Percentiles rank a stretch among this genome's conserved stretches.
phyloP scores from a whole-genome alignment of 1,140 invertebrate species.

The Zaprionus davidi region DNA sequence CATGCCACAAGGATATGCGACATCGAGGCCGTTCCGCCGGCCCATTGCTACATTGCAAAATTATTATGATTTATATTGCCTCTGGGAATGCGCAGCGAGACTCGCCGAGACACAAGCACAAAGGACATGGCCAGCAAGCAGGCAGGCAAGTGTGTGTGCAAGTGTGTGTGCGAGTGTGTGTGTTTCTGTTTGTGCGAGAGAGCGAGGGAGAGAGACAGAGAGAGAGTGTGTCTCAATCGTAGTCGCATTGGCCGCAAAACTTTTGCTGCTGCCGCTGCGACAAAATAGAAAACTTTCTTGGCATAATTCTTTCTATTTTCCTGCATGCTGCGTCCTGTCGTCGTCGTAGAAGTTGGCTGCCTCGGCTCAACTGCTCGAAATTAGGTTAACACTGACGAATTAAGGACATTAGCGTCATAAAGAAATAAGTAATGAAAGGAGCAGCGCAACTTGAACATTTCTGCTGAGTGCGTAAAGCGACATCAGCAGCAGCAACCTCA shows the following conservation, averaged over 20 bases:
- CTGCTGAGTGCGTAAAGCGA: slow-evolving; percentile 68
- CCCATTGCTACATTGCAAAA: slow-evolving; percentile 82
- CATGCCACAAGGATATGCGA: slow-evolving; percentile 80
- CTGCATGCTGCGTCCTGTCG: slow-evolving; percentile 57
- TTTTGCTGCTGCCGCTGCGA: slow-evolving; percentile 74
- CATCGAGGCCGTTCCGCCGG: slow-evolving; percentile 55
- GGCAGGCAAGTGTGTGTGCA: slow-evolving; percentile 3
- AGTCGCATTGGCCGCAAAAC: slow-evolving; percentile 78
- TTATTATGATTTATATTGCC: slow-evolving; percentile 82
- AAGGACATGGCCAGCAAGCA: slow-evolving; percentile 70
- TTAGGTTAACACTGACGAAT: slow-evolving; percentile 83
- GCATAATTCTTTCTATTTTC: slow-evolving; percentile 82
- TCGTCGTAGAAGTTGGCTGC: slow-evolving; percentile 50
- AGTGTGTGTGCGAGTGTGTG: not conserved
- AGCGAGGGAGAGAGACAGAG: not conserved
- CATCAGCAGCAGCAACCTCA: slow-evolving; percentile 42
- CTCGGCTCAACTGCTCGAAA: slow-evolving; percentile 61
- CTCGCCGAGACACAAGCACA: slow-evolving; percentile 62
- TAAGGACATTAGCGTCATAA: slow-evolving; percentile 83
- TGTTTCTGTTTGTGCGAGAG: slow-evolving; percentile 5
- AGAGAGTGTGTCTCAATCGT: slow-evolving; percentile 44
- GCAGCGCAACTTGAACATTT: slow-evolving; percentile 66
- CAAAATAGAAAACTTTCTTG: slow-evolving; percentile 82
- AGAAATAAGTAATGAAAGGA: slow-evolving; percentile 80
- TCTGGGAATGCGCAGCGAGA: slow-evolving; percentile 74